Evolutionary conservation across 2,113 vertebrate genomes (phyloP).

Genomic region (Laticauda colubrina): DNA sequence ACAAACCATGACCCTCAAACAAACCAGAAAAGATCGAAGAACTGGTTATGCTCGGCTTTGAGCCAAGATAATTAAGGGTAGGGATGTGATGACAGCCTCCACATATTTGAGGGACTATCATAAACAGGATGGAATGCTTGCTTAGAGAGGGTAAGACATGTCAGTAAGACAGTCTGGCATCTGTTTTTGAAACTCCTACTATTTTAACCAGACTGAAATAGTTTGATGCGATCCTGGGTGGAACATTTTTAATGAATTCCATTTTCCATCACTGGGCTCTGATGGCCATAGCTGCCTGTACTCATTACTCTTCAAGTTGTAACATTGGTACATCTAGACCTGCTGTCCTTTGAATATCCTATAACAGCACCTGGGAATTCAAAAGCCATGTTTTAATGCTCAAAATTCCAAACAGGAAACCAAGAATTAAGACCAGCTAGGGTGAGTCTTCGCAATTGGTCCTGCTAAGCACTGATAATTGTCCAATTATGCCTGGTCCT

Average conservation of each 20-base stretch:
- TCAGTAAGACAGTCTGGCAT: neutral
- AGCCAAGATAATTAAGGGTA: constrained; percentile 7
- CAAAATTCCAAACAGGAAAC: neutral
- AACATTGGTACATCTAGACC: too few species aligned
- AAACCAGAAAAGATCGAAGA: constrained; percentile 2
- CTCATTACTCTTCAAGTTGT: neutral
- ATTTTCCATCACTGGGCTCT: neutral
- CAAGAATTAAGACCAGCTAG: neutral
- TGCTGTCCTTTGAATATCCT: neutral
- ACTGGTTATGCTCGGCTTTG: neutral
- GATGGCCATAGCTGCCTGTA: too few species aligned
- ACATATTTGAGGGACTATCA: constrained; percentile 6
- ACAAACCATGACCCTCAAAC: neutral
- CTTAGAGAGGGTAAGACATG: neutral
- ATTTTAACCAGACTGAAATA: neutral
- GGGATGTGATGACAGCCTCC: neutral
- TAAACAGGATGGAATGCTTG: neutral
- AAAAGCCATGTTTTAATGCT: neutral
- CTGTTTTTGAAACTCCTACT: neutral
- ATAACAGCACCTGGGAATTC: neutral
- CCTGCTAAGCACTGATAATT: neutral
- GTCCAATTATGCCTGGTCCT: too few species aligned
- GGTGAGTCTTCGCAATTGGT: neutral
- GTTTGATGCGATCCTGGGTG: neutral
- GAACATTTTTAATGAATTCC: neutral